phyloP scores from a whole-genome alignment of 2,888 invertebrate genomes.

The Lydus trimaculatus region DNA sequence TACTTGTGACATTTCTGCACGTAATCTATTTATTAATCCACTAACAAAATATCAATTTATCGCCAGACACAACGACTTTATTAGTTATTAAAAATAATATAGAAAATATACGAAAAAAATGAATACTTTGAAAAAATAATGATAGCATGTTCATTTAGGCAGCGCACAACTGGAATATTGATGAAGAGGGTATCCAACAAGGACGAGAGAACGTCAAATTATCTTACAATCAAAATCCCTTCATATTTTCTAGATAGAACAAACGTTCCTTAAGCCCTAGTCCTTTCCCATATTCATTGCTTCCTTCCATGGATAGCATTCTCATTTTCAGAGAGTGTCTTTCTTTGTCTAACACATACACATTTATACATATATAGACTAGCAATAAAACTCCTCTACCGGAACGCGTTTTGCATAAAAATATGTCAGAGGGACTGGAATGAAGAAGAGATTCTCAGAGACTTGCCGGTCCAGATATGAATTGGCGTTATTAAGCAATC shows the following conservation, averaged over 20 bases:
- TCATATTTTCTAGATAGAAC: slow-evolving; percentile 47
- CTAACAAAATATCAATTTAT: slow-evolving; percentile 39
- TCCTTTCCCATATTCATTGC: slow-evolving; percentile 50
- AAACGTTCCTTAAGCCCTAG: slow-evolving; percentile 46
- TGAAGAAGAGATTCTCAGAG: slow-evolving; percentile 50
- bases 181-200: slow-evolving; percentile 42
- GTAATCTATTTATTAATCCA: slow-evolving; percentile 47
- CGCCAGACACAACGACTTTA: not conserved
- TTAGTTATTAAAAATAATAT: too few species aligned
- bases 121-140: too few species aligned
- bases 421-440: slow-evolving; percentile 51
- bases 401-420: slow-evolving; percentile 60
- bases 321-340: slow-evolving; percentile 55
- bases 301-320: slow-evolving; percentile 51
- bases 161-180: slow-evolving; percentile 46
- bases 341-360: slow-evolving; percentile 22
- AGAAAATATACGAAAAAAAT: too few species aligned
- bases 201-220: slow-evolving; percentile 47
- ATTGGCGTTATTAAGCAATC: slow-evolving; percentile 56
- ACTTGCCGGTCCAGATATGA: slow-evolving; percentile 53
- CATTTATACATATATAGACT: not conserved
- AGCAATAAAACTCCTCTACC: slow-evolving; percentile 58
- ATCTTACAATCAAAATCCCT: slow-evolving; percentile 52
- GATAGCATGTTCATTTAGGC: too few species aligned
- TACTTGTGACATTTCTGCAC: slow-evolving; percentile 36